These are phyloP conservation scores for Alectura lathami DNA, from an alignment of 2,113 vertebrate species.

Conservation along the genomic window DNA sequence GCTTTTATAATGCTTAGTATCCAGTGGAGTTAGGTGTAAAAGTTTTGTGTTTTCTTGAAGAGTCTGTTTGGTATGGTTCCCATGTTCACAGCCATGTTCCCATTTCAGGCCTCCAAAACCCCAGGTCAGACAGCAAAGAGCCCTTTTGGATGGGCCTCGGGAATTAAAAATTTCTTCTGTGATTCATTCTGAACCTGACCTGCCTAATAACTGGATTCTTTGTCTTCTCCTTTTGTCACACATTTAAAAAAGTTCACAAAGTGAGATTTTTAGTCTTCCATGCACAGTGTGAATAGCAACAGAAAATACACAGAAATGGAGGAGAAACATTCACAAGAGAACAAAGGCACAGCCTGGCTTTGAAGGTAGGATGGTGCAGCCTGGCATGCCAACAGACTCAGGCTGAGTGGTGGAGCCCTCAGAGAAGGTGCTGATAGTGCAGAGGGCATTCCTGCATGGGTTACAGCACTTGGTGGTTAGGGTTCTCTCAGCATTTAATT, in stretches of 20 bases:
- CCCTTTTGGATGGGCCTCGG: not conserved
- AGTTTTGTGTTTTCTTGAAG: not conserved
- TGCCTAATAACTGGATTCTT: not conserved
- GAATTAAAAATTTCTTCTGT: not conserved
- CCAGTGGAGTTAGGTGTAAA: not conserved
- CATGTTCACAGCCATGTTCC: not conserved
- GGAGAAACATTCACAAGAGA: conserved; percentile 4
- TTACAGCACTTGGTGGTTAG: not conserved
- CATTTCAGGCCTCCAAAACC: not conserved
- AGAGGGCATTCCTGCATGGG: not conserved
- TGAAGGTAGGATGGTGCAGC: not conserved
- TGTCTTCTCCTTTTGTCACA: not conserved
- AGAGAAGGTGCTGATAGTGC: not conserved
- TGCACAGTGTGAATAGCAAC: not conserved
- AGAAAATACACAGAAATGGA: not conserved
- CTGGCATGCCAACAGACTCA: not conserved
- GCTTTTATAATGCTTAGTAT: not conserved
- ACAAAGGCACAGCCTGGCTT: not conserved
- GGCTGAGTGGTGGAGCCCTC: not conserved
- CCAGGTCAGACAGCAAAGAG: not conserved
- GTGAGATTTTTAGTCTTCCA: not conserved
- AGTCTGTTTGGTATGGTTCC: not conserved
- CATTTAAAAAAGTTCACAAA: not conserved
- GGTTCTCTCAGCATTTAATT: not conserved
- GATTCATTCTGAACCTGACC: not conserved